These are phyloP conservation scores for Gephyroberyx darwinii DNA, from an alignment of 2,797 vertebrate genomes.

Conservation along the genomic window DNA sequence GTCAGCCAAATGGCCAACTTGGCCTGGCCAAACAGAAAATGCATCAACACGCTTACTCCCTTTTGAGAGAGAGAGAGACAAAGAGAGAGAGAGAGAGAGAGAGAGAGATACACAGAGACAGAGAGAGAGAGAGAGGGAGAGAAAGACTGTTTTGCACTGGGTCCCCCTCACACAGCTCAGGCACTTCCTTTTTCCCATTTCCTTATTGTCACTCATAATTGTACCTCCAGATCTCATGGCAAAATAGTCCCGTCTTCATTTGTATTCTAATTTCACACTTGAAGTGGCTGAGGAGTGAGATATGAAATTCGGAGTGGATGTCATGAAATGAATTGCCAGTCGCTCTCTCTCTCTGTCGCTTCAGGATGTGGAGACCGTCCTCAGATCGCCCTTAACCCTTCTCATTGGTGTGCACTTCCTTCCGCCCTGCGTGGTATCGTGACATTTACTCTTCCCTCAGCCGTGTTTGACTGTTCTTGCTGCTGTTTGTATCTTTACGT, in stretches of 20 bases:
- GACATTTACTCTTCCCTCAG: constrained; percentile 4
- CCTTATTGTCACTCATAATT: constrained; percentile 48
- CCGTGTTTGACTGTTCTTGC: constrained; percentile 21
- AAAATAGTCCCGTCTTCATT: constrained; percentile 45
- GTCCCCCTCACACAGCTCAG: not conserved
- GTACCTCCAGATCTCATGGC: constrained; percentile 48
- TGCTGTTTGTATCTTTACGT: constrained; percentile 12
- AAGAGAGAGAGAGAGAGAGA: too few relatives aligned
- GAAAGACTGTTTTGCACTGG: not conserved
- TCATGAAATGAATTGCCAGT: constrained; percentile 31
- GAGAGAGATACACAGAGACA: too few relatives aligned
- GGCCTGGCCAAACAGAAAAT: too few relatives aligned
- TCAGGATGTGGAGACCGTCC: not conserved
- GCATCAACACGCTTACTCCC: too few relatives aligned
- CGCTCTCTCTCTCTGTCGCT: not conserved
- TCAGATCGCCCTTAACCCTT: constrained; percentile 1
- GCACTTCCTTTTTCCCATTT: constrained; percentile 31
- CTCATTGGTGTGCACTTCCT: not conserved
- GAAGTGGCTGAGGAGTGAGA: constrained; percentile 40
- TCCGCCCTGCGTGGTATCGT: not conserved
- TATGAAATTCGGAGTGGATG: constrained; percentile 36
- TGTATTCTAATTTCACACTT: constrained; percentile 59
- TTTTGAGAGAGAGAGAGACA: too few relatives aligned
- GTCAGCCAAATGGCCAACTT: too few relatives aligned
- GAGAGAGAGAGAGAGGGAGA: too few relatives aligned